Conservation (phyloP, 2,113 vertebrate species). For the Odocoileus virginianus region DNA sequence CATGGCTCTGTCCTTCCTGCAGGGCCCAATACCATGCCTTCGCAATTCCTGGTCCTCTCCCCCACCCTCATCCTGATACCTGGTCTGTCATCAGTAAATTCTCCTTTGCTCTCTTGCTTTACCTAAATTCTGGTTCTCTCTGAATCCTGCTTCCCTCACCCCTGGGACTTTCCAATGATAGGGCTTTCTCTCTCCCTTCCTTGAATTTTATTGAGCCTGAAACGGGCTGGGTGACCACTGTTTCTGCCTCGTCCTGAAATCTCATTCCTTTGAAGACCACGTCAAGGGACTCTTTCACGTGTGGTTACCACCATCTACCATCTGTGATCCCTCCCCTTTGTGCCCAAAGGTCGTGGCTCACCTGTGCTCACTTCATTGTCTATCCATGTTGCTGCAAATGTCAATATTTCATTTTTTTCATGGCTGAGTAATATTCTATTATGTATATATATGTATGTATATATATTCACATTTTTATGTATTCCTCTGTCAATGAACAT, state of each 20-base stretch:
- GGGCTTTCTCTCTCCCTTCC: background rate
- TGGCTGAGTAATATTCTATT: background rate
- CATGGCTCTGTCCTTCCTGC: background rate
- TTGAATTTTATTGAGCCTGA: no score
- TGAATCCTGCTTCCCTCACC: background rate
- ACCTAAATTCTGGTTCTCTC: background rate
- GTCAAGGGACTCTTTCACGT: rapidly evolving
- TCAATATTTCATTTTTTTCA: background rate
- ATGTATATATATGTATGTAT: background rate
- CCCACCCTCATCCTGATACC: background rate
- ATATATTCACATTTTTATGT: background rate
- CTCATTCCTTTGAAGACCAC: background rate
- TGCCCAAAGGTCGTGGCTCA: background rate
- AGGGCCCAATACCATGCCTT: background rate
- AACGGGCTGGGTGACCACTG: background rate
- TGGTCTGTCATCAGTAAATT: background rate
- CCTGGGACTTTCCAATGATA: background rate
- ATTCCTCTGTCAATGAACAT: background rate
- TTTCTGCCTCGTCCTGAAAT: background rate
- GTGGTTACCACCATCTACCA: background rate
- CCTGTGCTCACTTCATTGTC: no score
- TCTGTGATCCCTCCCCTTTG: background rate
- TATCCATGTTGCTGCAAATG: background rate
- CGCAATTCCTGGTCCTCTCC: background rate
- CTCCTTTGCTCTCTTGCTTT: background rate